Evolutionary conservation across 1,140 invertebrate species (phyloP), one percentile per base, ranked within the genome.

Genomic region (Brachionus koreanus): DNA sequence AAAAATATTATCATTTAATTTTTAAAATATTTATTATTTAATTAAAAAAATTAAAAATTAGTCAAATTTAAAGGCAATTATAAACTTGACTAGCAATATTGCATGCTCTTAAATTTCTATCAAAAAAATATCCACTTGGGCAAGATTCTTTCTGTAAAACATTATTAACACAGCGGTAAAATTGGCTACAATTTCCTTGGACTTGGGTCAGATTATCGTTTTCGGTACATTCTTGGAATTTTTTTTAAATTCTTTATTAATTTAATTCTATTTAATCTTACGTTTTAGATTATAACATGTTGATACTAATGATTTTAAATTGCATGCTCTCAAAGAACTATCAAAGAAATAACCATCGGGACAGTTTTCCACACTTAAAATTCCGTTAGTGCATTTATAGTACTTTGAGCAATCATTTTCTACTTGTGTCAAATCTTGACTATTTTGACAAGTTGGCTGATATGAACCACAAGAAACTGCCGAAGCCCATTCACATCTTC

Each of bases 381-480:
- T n/a, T 29, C 74, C 52, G 6, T 25, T 52, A 6, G 1, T 19
- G 13, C 52, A 77, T 35, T n/a, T 29, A 19, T 77, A 77, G 16
- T 33, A 77, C 49, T 77, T 77, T 5, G 74, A 33, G 16, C 74
- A 77, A 77, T 77, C 74, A 23, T 61, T 37, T 33, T 42, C 10
- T 35, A 49, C 42, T 33, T 33, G 46, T 2, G 74, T 77, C 12
- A 77, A 37, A 61, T 77, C 74, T 19, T 69, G 13, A 33, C 25
- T 16, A 39, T 69, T 19, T 3, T 69, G 4, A 37, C 65, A 35
- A n/a, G 12, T 39, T 16, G 7, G n/a, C 10, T 37, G 16, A 12
- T 2, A n/a, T 43, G n/a, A 9, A 69, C 13, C 16, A 19, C 65
- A 35, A 16, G 33, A 2, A 23, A 42, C 65, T 7, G 12, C 5